Conservation (phyloP, 2,113 vertebrate genomes). For the Melierax canorus region DNA sequence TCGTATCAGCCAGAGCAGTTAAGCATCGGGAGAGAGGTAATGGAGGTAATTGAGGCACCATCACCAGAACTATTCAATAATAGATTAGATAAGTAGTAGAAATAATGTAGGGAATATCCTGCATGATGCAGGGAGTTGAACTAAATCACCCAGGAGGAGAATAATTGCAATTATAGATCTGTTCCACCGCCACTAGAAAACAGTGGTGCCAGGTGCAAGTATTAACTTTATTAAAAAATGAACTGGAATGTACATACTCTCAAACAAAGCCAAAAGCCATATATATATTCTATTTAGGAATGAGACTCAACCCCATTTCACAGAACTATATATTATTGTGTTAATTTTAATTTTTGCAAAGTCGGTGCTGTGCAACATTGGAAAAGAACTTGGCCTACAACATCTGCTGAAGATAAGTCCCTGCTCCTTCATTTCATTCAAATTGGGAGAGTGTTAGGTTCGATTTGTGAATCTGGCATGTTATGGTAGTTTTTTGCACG, state of each 20-base stretch:
- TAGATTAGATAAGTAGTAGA: constrained; percentile 61
- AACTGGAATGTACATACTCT: not conserved
- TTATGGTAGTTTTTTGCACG: not conserved
- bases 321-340: not conserved
- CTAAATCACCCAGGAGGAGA: constrained; percentile 50
- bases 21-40: constrained; percentile 25
- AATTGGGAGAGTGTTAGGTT: not conserved
- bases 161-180: constrained; percentile 60
- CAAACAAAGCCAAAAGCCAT: not conserved
- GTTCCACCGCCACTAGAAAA: not conserved
- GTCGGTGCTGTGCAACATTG: not conserved
- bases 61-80: constrained; percentile 59
- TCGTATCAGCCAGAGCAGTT: not conserved
- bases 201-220: not conserved
- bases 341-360: not conserved
- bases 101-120: constrained; percentile 44
- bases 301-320: not conserved
- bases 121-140: not conserved
- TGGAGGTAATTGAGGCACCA: constrained; percentile 57
- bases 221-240: constrained; percentile 1
- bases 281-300: not conserved
- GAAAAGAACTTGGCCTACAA: not conserved
- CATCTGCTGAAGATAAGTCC: not conserved
- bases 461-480: not conserved
- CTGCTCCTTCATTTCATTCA: not conserved